Percentiles rank a stretch among this genome's conserved stretches.
Conservation (phyloP, 2,113 vertebrate genomes). For the Rissa tridactyla region DNA sequence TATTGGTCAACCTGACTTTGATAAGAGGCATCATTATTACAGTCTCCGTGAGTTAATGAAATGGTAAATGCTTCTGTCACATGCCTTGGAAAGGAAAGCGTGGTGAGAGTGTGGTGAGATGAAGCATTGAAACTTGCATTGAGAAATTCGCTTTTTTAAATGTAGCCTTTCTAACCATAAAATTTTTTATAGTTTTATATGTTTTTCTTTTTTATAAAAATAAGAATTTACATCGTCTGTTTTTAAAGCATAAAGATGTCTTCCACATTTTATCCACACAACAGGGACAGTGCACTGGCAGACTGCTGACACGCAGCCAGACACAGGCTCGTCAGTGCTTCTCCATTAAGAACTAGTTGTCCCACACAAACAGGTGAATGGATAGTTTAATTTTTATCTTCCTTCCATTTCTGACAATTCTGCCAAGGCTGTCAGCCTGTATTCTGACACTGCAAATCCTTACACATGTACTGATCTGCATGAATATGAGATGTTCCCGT, state of each 20-base stretch:
- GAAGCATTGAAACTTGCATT: not conserved
- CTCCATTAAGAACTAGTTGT: not conserved
- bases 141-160: not conserved
- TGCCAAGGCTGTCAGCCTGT: not conserved
- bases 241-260: not conserved
- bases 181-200: not conserved
- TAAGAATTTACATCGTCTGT: not conserved
- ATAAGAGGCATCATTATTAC: slow-evolving; percentile 8
- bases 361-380: not conserved
- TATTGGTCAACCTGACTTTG: slow-evolving; percentile 19
- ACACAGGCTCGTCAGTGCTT: not conserved
- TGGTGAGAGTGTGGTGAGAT: not conserved
- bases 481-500: not conserved
- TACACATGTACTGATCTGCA: not conserved
- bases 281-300: not conserved
- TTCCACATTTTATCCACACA: not conserved
- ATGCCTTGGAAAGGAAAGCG: not conserved
- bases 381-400: not conserved
- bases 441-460: not conserved
- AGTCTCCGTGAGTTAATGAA: slow-evolving; percentile 20
- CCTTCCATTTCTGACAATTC: not conserved
- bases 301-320: rapidly evolving
- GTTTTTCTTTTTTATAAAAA: not conserved
- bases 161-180: not conserved
- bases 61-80: slow-evolving; percentile 15